Evolutionary conservation across 2,797 vertebrate genomes (phyloP).

Genomic region (Sebastes hubbsi): DNA sequence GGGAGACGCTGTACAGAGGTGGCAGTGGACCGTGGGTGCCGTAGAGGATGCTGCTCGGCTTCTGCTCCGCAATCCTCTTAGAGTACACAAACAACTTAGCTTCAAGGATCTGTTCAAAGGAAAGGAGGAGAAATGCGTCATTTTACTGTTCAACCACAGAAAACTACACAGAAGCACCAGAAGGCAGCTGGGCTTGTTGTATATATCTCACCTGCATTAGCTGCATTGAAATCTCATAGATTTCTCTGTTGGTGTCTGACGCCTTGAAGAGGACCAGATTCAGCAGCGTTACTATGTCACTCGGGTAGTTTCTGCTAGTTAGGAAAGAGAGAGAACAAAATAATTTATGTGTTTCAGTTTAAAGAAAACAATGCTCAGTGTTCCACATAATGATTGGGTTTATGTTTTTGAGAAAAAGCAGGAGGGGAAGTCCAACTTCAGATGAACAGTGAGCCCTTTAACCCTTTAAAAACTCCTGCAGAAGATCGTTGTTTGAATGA

Average conservation of each 20-base stretch:
- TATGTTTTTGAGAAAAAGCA: constrained; percentile 11
- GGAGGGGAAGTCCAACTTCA: background rate
- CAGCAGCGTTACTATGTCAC: constrained; percentile 93
- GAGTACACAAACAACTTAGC: constrained; percentile 93
- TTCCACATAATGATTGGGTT: background rate
- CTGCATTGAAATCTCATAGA: constrained; percentile 99
- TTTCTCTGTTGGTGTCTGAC: constrained; percentile 95
- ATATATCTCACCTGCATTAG: constrained; percentile 91
- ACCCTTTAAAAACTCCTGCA: background rate
- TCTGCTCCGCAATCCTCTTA: constrained; percentile 92
- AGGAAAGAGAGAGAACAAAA: constrained; percentile 1
- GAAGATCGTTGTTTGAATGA: too few relatives aligned
- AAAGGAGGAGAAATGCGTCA: background rate
- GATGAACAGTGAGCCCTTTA: constrained; percentile 9
- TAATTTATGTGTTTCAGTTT: background rate
- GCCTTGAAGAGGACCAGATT: constrained; percentile 98
- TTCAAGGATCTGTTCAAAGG: constrained; percentile 89
- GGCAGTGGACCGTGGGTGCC: constrained; percentile 93
- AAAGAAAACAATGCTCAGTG: background rate
- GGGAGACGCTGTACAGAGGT: constrained; percentile 92
- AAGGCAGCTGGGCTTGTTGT: too few relatives aligned
- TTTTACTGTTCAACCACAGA: background rate
- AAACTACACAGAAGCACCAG: background rate
- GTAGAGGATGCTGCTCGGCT: constrained; percentile 89
- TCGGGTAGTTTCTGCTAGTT: constrained; percentile 90